Evolutionary conservation across 2,797 vertebrate species (phyloP), one percentile per base, ranked within the genome.

Genomic region (Okamejei kenojei): DNA sequence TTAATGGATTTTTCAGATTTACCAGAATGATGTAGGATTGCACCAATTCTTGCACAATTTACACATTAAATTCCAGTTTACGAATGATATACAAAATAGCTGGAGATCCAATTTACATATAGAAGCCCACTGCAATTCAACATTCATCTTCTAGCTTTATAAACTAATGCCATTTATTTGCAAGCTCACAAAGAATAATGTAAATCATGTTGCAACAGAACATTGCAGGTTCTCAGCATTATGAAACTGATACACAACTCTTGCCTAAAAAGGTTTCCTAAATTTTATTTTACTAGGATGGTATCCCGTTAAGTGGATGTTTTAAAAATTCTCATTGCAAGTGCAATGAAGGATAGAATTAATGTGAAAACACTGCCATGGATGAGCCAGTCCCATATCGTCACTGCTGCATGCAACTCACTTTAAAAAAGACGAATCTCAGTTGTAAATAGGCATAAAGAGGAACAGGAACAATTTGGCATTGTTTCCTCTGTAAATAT

Each of bases 371-470:
- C n/a, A 26, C 9, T 13, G 63, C 19, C 61, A 68, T 65, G 65
- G 61, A n/a, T 21, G 32, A 79, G 78, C 61, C 84, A 88, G 84
- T 35, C n/a, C 84, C 9, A 88, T 68, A 23, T 21, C 82, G 13
- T 63, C 84, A 88, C 26, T 84, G 81, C 81, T 84, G 81, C 29
- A 21, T 84, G 81, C 9, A 84, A 84, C n/a, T 88, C 84, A 68
- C n/a, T 84, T 63, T n/a, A 15, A 17, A 88, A 88, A 65, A 68
- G 61, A n/a, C 68, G 2, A 29, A 65, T 65, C 61, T 88, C 84
- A 88, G 61, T 32, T 88, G n/a, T 68, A 32, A 23, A n/a, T 61
- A 88, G 29, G n/a, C 35, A 74, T 26, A 74, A 21, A 29, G 90
- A 74, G 90, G 32, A 74, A 23, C 32, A 91, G 74, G 68, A 91